phyloP scores from a whole-genome alignment of 2,113 vertebrate genomes.

The Myocastor coypus region DNA sequence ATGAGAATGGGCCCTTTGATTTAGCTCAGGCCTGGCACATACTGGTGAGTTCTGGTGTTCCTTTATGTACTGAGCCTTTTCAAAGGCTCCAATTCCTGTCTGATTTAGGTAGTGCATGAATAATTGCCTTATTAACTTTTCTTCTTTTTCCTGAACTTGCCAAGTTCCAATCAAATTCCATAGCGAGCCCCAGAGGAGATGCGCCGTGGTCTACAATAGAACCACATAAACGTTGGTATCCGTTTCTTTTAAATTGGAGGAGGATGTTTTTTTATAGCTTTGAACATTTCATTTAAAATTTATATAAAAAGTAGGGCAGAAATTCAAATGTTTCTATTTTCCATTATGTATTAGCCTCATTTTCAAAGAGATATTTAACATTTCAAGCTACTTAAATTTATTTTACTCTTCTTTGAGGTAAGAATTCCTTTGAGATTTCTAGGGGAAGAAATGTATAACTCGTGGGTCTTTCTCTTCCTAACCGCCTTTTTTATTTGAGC shows the following conservation, averaged over 20 bases:
- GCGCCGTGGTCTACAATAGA: background rate
- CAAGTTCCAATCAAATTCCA: slow-evolving; percentile 30
- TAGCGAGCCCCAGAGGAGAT: background rate
- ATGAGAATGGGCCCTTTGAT: background rate
- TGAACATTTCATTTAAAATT: slow-evolving; percentile 72
- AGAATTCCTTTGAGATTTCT: slow-evolving; percentile 67
- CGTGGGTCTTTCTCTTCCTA: background rate
- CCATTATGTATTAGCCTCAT: slow-evolving; percentile 71
- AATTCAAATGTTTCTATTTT: slow-evolving; percentile 72
- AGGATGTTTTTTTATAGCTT: slow-evolving; percentile 49
- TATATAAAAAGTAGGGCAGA: slow-evolving; percentile 70
- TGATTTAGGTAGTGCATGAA: slow-evolving; percentile 32
- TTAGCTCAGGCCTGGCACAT: slow-evolving; percentile 16
- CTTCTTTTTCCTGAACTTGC: slow-evolving; percentile 32
- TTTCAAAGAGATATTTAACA: slow-evolving; percentile 72
- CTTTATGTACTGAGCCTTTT: background rate
- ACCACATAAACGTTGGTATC: slow-evolving; percentile 36
- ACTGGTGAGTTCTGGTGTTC: background rate
- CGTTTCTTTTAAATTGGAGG: slow-evolving; percentile 51
- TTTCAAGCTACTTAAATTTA: slow-evolving; percentile 74
- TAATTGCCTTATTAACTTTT: slow-evolving; percentile 69
- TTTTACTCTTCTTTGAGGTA: slow-evolving; percentile 56
- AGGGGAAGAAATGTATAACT: slow-evolving; percentile 53
- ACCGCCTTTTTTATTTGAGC: slow-evolving; percentile 14
- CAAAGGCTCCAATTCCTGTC: slow-evolving; percentile 31